A percentile compares a stretch with the other conserved stretches of the same genome.
phyloP scores from a whole-genome alignment of 2,797 vertebrate species.

The Microcaecilia unicolor region DNA sequence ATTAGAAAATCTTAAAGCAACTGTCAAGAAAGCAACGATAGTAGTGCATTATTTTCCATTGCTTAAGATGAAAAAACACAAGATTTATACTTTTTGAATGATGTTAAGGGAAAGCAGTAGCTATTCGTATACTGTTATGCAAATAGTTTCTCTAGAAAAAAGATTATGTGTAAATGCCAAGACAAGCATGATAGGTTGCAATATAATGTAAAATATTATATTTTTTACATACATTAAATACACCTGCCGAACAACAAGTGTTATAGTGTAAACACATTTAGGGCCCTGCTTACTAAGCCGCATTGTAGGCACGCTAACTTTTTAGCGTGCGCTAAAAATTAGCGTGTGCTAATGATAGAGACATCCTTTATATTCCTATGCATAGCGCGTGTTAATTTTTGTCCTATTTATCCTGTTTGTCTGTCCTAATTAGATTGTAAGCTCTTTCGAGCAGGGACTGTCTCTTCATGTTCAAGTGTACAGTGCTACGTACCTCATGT shows the following conservation, averaged over 20 bases:
- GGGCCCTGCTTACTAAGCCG: no score
- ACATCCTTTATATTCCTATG: no score
- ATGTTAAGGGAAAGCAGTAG: slow-evolving; percentile 22
- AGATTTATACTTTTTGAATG: slow-evolving; percentile 12
- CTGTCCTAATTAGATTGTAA: no score
- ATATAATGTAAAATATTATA: slow-evolving; percentile 40
- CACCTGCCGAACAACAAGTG: slow-evolving; percentile 37
- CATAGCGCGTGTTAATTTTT: no score
- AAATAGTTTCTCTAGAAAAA: slow-evolving; percentile 35
- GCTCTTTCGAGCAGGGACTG: no score
- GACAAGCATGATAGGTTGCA: slow-evolving; percentile 31
- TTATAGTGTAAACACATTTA: slow-evolving; percentile 19
- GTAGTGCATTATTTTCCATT: slow-evolving; percentile 17
- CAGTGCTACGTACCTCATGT: no score
- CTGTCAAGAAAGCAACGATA: slow-evolving; percentile 29
- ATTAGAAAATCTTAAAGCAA: slow-evolving; percentile 39
- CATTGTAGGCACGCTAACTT: no score
- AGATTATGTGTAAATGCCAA: slow-evolving; percentile 32
- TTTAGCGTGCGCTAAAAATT: no score
- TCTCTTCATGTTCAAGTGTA: no score
- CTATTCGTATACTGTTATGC: slow-evolving; percentile 24
- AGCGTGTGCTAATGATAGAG: no score
- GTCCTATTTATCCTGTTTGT: no score
- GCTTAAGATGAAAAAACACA: slow-evolving; percentile 23
- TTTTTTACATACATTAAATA: no score